Conservation (phyloP, 2,888 invertebrate genomes). For the Nemoura dubitans region DNA sequence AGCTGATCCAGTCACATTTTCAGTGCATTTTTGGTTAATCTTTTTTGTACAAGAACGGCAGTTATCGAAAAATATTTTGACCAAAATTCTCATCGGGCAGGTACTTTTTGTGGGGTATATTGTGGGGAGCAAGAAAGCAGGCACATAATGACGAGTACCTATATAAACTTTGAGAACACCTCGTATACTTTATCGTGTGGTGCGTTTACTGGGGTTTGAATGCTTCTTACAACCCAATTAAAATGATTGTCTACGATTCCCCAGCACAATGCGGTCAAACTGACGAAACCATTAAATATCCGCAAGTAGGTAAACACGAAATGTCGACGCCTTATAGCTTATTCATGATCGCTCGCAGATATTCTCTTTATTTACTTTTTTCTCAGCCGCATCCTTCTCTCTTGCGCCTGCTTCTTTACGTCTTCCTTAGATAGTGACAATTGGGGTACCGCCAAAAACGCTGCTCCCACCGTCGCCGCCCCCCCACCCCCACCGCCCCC, state of each 20-base stretch:
- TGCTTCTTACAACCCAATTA: background rate
- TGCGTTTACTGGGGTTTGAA: background rate
- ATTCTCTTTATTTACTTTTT: constrained; percentile 28
- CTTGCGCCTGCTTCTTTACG: constrained; percentile 32
- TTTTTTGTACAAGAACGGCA: too few relatives aligned
- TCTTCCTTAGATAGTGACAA: constrained; percentile 33
- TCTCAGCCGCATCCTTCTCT: background rate
- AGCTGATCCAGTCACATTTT: too few relatives aligned
- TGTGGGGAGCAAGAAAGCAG: too few relatives aligned
- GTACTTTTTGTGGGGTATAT: too few relatives aligned
- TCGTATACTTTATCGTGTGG: too few relatives aligned
- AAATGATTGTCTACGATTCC: background rate
- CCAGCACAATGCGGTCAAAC: background rate
- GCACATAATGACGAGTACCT: too few relatives aligned
- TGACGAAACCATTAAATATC: background rate
- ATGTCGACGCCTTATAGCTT: background rate
- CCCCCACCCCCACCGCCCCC: too few relatives aligned
- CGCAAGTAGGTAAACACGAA: background rate
- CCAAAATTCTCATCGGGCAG: too few relatives aligned
- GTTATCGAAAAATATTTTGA: too few relatives aligned
- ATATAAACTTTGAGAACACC: too few relatives aligned
- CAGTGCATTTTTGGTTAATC: too few relatives aligned
- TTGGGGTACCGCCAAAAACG: constrained; percentile 33
- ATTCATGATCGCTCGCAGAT: constrained; percentile 14
- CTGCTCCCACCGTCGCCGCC: background rate